phyloP scores from a whole-genome alignment of 2,888 invertebrate genomes.

The Hypena proboscidalis region DNA sequence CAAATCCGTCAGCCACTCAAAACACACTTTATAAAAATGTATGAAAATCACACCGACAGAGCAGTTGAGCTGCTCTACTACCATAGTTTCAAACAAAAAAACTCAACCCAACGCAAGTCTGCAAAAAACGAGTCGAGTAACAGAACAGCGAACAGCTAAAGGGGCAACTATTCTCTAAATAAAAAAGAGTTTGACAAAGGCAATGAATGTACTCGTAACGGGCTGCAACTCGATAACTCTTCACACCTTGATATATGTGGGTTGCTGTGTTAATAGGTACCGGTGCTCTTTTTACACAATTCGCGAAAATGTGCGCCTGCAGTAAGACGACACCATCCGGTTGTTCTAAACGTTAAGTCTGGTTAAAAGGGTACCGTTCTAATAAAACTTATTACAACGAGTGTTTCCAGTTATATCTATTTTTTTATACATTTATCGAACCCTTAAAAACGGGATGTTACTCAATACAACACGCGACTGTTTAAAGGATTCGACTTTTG shows the following conservation, averaged over 20 bases:
- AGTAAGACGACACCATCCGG: slow-evolving; percentile 77
- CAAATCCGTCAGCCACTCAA: too few relatives aligned
- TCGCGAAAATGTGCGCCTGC: slow-evolving; percentile 73
- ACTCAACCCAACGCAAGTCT: slow-evolving; percentile 23
- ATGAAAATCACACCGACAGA: too few relatives aligned
- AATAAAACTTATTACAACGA: slow-evolving; percentile 11
- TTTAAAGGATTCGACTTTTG: too few relatives aligned
- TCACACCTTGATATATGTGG: slow-evolving; percentile 84
- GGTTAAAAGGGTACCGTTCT: slow-evolving; percentile 23
- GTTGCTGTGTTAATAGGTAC: slow-evolving; percentile 61
- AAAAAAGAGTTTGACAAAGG: slow-evolving; percentile 71
- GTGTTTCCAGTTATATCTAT: too few relatives aligned
- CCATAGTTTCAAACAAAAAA: too few relatives aligned
- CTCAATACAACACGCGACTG: too few relatives aligned
- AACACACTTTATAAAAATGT: too few relatives aligned
- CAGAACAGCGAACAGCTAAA: slow-evolving; percentile 52
- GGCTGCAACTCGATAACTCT: slow-evolving; percentile 79
- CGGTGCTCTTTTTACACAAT: slow-evolving; percentile 68
- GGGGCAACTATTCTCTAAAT: slow-evolving; percentile 56
- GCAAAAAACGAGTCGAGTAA: slow-evolving; percentile 46
- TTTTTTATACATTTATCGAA: too few relatives aligned
- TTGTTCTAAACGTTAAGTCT: slow-evolving; percentile 37
- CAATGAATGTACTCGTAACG: slow-evolving; percentile 69
- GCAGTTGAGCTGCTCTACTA: too few relatives aligned
- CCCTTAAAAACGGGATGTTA: too few relatives aligned